A percentile compares a stretch with the other conserved stretches of the same genome.
Evolutionary conservation across 2,113 vertebrate species (phyloP).

Genomic region (Galemys pyrenaicus): DNA sequence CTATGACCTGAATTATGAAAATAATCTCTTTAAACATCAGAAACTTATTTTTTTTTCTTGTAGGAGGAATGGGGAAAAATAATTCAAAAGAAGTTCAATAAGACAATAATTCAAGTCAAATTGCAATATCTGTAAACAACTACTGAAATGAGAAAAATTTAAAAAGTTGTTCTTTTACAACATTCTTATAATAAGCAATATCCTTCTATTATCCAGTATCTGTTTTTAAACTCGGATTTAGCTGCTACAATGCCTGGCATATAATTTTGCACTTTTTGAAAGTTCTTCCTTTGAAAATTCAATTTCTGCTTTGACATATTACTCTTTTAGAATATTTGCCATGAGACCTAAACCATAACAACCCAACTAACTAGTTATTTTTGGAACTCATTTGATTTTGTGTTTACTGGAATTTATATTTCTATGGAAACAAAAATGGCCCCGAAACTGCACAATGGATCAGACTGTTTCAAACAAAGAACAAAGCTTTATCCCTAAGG

Average conservation of each 20-base stretch:
- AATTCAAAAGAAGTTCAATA: not conserved
- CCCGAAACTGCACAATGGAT: conserved; percentile 9
- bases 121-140: conserved; percentile 10
- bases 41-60: not conserved
- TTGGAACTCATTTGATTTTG: conserved; percentile 22
- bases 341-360: not conserved
- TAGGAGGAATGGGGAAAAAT: not conserved
- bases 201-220: not conserved
- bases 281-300: conserved; percentile 45
- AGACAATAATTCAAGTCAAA: not conserved
- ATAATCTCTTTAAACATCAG: conserved; percentile 27
- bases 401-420: conserved; percentile 60
- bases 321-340: conserved; percentile 24
- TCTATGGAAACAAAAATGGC: conserved; percentile 52
- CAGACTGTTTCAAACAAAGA: conserved; percentile 67
- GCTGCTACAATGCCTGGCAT: not conserved
- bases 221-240: conserved; percentile 25
- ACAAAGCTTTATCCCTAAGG: conserved; percentile 46
- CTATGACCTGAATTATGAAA: not conserved
- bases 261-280: not conserved
- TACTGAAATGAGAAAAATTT: conserved; percentile 24
- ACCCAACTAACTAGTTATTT: conserved; percentile 33
- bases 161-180: not conserved
- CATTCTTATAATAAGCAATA: conserved; percentile 1
- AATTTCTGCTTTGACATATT: not conserved